Evolutionary conservation across 2,113 vertebrate species (phyloP).

Genomic region (Oncorhynchus tshawytscha): DNA sequence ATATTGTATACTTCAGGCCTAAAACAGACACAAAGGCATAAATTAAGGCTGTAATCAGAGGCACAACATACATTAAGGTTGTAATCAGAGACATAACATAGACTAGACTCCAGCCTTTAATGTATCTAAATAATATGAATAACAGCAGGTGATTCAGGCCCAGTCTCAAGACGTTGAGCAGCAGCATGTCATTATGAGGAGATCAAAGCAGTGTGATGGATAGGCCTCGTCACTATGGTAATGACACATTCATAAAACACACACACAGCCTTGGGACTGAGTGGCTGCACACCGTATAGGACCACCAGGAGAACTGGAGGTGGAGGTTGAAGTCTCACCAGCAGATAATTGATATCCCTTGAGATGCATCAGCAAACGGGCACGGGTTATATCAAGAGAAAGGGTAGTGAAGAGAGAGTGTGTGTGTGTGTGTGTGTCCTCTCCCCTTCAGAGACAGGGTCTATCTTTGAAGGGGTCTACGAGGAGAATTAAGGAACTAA

Average conservation of each 20-base stretch:
- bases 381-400: background rate
- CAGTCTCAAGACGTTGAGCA: background rate
- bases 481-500: background rate
- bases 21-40: background rate
- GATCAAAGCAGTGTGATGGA: slow-evolving; percentile 10
- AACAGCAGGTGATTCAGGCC: background rate
- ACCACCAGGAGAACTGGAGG: background rate
- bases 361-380: background rate
- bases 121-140: background rate
- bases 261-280: background rate
- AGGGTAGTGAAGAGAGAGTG: background rate
- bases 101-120: too few relatives aligned
- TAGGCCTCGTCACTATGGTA: slow-evolving; percentile 10
- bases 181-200: background rate
- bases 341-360: background rate
- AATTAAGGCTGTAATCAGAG: too few relatives aligned
- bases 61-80: too few relatives aligned
- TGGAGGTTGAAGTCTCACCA: too few relatives aligned
- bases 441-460: background rate
- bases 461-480: background rate
- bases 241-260: background rate
- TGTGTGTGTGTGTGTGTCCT: background rate
- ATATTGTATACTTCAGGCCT: background rate
- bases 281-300: too few relatives aligned
- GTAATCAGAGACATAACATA: too few relatives aligned